Evolutionary conservation across 2,113 vertebrate genomes (phyloP).

Genomic region (Thunnus maccoyii): DNA sequence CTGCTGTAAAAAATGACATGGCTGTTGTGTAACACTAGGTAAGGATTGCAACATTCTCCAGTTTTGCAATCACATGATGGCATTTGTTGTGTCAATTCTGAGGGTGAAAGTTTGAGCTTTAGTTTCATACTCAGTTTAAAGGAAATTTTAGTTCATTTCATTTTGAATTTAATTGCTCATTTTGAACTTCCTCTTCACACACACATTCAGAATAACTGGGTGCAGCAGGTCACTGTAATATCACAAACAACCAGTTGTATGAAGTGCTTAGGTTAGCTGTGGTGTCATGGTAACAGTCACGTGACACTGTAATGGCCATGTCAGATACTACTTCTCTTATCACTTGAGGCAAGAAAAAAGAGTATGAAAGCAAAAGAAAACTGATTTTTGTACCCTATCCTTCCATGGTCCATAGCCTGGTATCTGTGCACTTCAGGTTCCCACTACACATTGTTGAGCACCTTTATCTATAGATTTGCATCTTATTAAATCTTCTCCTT

Average conservation of each 20-base stretch:
- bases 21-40: not conserved
- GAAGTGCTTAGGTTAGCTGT: not conserved
- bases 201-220: too few relatives aligned
- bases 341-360: not conserved
- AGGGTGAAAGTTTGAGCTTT: not conserved
- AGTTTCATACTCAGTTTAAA: not conserved
- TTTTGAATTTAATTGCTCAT: not conserved
- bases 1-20: not conserved
- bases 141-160: not conserved
- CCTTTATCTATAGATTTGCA: too few relatives aligned
- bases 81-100: not conserved
- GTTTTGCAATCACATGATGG: not conserved
- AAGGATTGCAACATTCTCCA: conserved; percentile 3
- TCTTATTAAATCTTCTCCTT: too few relatives aligned
- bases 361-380: not conserved
- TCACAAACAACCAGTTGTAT: not conserved
- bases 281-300: not conserved
- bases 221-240: not conserved
- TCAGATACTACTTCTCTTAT: not conserved
- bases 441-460: too few relatives aligned
- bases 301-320: too few relatives aligned
- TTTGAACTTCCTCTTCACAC: too few relatives aligned
- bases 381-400: not conserved
- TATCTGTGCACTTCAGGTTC: not conserved
- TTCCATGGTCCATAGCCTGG: not conserved